Base-by-base conservation (phyloP, 2,113 vertebrate genomes). In the Candoia aspera region DNA sequence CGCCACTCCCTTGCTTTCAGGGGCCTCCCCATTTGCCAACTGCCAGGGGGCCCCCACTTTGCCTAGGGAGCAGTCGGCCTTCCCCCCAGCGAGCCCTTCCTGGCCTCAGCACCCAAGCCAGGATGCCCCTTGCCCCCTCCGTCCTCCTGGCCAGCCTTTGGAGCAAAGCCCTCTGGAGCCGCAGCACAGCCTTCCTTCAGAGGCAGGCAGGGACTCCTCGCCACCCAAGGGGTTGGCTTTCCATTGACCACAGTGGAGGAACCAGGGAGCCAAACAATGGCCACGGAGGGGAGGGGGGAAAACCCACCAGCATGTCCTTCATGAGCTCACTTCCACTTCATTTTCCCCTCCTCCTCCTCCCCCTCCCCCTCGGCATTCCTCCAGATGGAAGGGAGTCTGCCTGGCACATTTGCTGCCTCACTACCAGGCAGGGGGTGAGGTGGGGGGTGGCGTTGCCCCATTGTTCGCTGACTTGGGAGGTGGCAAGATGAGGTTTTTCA, bases 321-420 rank as follows among this genome's bases (percentile, higher is more conserved):
- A 1, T 19, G 26, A 5, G 19, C 64, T 42, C 10, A 3, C 8
- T 73, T 57, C 46, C 24, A 2, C 24, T 86, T 85, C 5, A 53
- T 87, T 92, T 86, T 33, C n/a, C 49, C 58, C 55, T 10, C 15
- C n/a, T 21, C 37, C 33, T 26, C 73, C 79, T 55, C 88, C 64
- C 59, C 88, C 54, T 73, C 88, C 79, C 23, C 58, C 49, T 46
- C 1, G 26, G 59, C 91, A 53, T 84, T 84, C 92, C 92, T 87
- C 54, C 21, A 11, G 13, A 42, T 46, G 4, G 4, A 4, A 6
- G 8, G 58, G 62, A 87, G 17, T 73, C 88, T 5, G 19, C 84
- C 17, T 1, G 29, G 88, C 60, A 13, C 49, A 46, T 90, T 37
- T 24, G 23, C 54, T 9, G 84, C 17, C 49, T 68, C 21, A 29